Base-by-base conservation (phyloP, 1,140 invertebrate genomes). In the Aleiodes sp. region DNA sequence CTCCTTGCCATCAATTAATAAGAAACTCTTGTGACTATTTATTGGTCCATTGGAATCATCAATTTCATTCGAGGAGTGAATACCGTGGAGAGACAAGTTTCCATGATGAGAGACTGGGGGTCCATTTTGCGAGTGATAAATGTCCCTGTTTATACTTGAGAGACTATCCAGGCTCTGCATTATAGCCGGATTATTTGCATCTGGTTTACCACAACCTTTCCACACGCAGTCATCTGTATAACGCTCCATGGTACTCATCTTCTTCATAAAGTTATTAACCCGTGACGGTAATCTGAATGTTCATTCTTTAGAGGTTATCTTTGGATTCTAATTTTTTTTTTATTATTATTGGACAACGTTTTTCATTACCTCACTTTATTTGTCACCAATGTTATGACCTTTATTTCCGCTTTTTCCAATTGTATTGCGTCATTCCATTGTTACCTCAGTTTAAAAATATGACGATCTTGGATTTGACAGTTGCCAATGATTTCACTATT, bases 1-100 rank as follows among this genome's bases (percentile, higher is more conserved):
- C 75, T 90, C 89, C 43, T 87, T 86, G 14, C 76, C 87, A 73
- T 90, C 88, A 28, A 91, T 80, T 2, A 91, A 76, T 12, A 90
- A 74, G 76, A 90, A 90, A 73, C 88, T 87, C 56, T 71, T 68
- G 24, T 64, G 68, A 14, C 39, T 76, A 8, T 2, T 46, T 52
- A 39, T 70, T 64, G 31, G 72, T 28, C 24, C 57, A 26, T 61
- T 61, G 2, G 52, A 43, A 43, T 61, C 62, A 39, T 70, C 14
- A 21, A 7, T 12, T 14, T 69, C 59, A 26, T 73, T 39, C 4
- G 46, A 21, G 41, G 39, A 70, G 4, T 39, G 35, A 14, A 70
- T 67, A 35, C 59, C 72, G 56, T 76, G 63, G 7, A 70, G 21
- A 0, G 70, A 66, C 28, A 70, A n/a, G 33, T 74, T 57, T 6